Base-by-base conservation (phyloP, 2,888 invertebrate species). In the Xanthostigma xanthostigma region DNA sequence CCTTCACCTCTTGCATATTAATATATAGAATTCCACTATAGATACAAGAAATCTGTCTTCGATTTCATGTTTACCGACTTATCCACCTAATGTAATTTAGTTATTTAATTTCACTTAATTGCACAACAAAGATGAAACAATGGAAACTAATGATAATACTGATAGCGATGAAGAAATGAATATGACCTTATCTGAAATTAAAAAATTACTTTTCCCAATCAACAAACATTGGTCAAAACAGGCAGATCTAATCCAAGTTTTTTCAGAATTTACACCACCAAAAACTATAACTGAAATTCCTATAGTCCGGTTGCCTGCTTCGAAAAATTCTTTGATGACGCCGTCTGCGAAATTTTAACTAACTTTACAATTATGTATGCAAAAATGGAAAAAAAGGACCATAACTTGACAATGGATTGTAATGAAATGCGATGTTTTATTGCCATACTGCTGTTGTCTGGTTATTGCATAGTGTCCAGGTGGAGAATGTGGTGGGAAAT, bases 311-410 rank as follows among this genome's bases (percentile, higher is more conserved):
- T 45, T 11, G 13, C 37, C 10, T 45, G 45, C 12, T 45, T 45
- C 35, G 45, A 45, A 45, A 17, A 27, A 38, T 45, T 45, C 17
- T 38, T 45, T 37, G 45, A 45, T 45, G 27, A 38, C 10, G 45
- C 37, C 17, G n/a, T 45, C 39, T 10, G 38, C 33, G 45, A 45
- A 8, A 38, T 45, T 45, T 17, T 45, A 38, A 9, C 37, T 14
- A 45, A 36, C 13, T 38, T 45, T 37, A 38, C 27, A 38, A 3
- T 45, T 37, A 36, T 37, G 39, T 45, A 45, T 38, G 45, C 45
- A 37, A 45, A 36, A 45, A 17, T 14, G 14, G n/a, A n/a, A n/a
- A 36, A 37, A 36, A 39, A 39, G 8, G 38, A 45, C 33, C 37
- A 45, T 36, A 45, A 45, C 39, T 45, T 45, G 27, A 34, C 37